phyloP scores from a whole-genome alignment of 1,140 invertebrate genomes.

The Lepidurus arcticus region DNA sequence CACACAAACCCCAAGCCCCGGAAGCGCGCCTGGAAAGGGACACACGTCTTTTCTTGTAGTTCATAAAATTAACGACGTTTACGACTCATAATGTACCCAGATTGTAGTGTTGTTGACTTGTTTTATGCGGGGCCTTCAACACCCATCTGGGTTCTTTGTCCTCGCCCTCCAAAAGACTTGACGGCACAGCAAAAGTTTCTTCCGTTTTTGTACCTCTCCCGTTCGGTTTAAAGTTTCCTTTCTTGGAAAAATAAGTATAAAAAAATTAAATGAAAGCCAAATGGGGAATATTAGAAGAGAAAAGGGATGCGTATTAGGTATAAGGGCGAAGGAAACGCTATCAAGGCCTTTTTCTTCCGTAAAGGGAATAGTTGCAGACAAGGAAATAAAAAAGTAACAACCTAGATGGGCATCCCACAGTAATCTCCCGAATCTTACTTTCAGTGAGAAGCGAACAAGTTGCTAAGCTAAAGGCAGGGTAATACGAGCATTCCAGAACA shows the following conservation, averaged over 20 bases:
- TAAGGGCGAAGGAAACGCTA: neutral
- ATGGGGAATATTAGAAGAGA: neutral
- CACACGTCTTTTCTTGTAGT: constrained; percentile 11
- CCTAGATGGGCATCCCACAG: neutral
- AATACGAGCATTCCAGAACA: neutral
- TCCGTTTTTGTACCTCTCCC: neutral
- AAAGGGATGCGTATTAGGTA: neutral
- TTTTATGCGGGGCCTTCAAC: neutral
- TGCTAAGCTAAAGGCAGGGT: neutral
- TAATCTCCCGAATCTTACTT: neutral
- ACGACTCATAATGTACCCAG: constrained; percentile 13
- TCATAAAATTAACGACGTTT: constrained; percentile 13
- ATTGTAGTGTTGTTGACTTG: neutral
- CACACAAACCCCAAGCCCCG: neutral
- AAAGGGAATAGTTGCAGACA: neutral
- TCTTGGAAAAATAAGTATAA: neutral
- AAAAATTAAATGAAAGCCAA: neutral
- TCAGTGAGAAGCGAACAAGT: neutral
- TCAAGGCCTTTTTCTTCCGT: neutral
- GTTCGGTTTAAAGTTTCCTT: neutral
- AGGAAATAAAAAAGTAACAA: neutral
- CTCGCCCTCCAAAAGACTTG: neutral
- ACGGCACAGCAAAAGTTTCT: neutral
- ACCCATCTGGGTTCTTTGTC: constrained; percentile 7
- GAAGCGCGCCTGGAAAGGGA: neutral